phyloP scores from a whole-genome alignment of 2,797 vertebrate genomes.

The Botia kubotai region DNA sequence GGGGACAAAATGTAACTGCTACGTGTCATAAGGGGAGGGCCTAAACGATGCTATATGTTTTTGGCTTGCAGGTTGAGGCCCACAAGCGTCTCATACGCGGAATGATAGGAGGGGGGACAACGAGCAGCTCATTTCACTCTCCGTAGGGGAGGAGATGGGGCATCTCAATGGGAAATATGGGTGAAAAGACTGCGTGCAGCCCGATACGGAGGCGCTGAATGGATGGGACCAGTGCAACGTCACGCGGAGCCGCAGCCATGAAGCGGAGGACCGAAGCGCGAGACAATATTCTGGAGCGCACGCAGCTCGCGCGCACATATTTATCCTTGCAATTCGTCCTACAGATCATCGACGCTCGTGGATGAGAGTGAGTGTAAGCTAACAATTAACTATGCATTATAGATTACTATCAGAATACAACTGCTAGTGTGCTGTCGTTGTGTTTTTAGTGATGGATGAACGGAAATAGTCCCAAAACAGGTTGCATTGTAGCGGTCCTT shows the following conservation, averaged over 20 bases:
- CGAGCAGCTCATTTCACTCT: constrained; percentile 63
- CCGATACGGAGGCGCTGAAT: constrained; percentile 83
- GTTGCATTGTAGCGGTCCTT: constrained; percentile 29
- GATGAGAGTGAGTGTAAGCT: constrained; percentile 73
- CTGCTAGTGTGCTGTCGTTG: not conserved
- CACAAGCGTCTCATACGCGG: constrained; percentile 72
- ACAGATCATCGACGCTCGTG: constrained; percentile 55
- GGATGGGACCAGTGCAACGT: constrained; percentile 84
- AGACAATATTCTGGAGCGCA: constrained; percentile 71
- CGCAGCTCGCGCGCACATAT: constrained; percentile 68
- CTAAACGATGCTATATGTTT: constrained; percentile 75
- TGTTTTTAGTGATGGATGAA: not conserved
- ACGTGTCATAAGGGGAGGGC: constrained; percentile 79
- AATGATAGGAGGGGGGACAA: constrained; percentile 63
- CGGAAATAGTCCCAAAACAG: not conserved
- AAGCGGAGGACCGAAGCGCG: constrained; percentile 73
- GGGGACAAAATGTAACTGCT: constrained; percentile 73
- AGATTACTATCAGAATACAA: not conserved
- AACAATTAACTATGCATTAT: constrained; percentile 8
- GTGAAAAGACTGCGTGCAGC: constrained; percentile 73
- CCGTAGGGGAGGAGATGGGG: constrained; percentile 64
- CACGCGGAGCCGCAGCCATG: constrained; percentile 82
- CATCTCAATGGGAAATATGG: constrained; percentile 75
- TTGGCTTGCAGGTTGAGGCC: constrained; percentile 74
- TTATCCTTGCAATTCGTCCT: constrained; percentile 56